A percentile compares a stretch with the other conserved stretches of the same genome.
Conservation (phyloP, 2,113 vertebrate genomes). For the Glaucomys volans region DNA sequence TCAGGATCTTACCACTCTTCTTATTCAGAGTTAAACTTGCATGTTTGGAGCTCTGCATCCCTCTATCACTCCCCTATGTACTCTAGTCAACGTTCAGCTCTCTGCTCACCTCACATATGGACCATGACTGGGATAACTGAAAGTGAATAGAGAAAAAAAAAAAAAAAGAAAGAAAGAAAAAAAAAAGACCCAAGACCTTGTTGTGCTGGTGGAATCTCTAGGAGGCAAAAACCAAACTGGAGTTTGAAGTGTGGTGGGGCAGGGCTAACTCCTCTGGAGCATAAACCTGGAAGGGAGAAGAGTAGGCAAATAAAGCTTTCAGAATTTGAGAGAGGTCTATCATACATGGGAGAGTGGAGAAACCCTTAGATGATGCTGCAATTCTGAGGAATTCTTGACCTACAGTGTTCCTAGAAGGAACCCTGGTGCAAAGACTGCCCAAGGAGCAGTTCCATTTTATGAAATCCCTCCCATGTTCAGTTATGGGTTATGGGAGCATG, state of each 20-base stretch:
- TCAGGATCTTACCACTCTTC: neutral
- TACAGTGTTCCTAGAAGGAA: neutral
- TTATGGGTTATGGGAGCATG: neutral
- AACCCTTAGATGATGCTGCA: neutral
- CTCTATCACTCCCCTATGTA: neutral
- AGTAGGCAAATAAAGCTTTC: neutral
- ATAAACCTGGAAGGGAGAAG: neutral
- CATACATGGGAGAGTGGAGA: too few relatives aligned
- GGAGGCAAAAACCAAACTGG: neutral
- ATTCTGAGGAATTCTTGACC: neutral
- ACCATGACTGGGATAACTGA: neutral
- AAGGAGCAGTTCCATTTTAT: too few relatives aligned
- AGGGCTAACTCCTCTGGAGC: accelerated
- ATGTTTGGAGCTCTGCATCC: neutral
- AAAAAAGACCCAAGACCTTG: neutral
- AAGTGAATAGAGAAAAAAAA: neutral
- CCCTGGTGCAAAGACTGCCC: neutral
- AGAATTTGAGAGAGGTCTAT: neutral
- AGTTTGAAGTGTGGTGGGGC: neutral
- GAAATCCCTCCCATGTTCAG: neutral
- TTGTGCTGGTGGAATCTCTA: neutral
- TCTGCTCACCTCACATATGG: neutral
- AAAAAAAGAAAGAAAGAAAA: too few relatives aligned
- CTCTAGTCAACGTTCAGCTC: neutral
- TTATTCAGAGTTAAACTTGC: neutral